phyloP scores from a whole-genome alignment of 2,888 invertebrate species.

The Cheilosia scutellata region DNA sequence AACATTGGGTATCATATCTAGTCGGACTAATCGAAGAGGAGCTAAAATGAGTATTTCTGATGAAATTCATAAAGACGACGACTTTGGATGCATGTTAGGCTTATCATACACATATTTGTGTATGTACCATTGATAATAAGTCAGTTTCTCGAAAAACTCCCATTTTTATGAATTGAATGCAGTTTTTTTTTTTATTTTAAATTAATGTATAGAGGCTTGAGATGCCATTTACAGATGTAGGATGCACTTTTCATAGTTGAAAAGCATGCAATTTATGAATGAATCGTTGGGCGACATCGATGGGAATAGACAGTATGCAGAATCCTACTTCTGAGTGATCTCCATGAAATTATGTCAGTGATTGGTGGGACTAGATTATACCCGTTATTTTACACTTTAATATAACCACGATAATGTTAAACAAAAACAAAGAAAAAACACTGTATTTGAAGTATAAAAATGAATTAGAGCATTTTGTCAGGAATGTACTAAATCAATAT shows the following conservation, averaged over 20 bases:
- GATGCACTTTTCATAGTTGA: not conserved
- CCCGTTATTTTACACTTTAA: slow-evolving; percentile 17
- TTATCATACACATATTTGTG: not conserved
- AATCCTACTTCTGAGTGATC: not conserved
- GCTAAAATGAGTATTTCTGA: not conserved
- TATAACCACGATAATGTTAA: slow-evolving; percentile 6
- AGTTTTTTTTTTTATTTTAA: no score
- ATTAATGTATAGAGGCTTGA: no score
- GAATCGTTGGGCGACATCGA: not conserved
- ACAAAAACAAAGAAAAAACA: not conserved
- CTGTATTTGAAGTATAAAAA: slow-evolving; percentile 24
- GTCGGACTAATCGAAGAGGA: not conserved
- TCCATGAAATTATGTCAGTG: not conserved
- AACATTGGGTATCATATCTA: slow-evolving; percentile 1
- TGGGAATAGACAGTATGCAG: not conserved
- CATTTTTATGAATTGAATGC: not conserved
- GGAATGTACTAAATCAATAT: slow-evolving; percentile 24
- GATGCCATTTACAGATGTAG: not conserved
- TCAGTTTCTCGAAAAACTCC: not conserved
- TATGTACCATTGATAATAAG: not conserved
- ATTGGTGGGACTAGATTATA: not conserved
- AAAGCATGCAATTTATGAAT: not conserved
- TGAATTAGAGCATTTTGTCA: slow-evolving; percentile 22
- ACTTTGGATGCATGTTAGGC: not conserved
- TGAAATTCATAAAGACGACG: not conserved